Percentiles rank a stretch among this genome's conserved stretches.
phyloP scores from a whole-genome alignment of 2,113 vertebrate species.

The Hippoglossus stenolepis region DNA sequence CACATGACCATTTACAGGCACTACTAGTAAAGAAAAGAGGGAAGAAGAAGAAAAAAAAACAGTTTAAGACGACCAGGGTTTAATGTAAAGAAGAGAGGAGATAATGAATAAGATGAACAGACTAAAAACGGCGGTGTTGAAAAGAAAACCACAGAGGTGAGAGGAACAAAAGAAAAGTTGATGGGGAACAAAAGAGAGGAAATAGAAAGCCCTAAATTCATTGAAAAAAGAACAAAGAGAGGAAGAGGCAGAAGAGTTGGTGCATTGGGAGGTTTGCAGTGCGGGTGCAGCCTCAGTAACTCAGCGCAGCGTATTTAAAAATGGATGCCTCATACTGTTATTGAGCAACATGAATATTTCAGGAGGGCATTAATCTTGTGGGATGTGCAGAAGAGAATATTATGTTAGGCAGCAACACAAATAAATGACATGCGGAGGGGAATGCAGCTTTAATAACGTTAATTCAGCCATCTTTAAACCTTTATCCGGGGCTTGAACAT shows the following conservation, averaged over 20 bases:
- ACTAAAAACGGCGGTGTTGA: background rate
- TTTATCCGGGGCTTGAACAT: slow-evolving; percentile 17
- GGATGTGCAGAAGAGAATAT: slow-evolving; percentile 43
- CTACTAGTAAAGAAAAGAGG: slow-evolving; percentile 72
- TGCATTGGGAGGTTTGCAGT: background rate
- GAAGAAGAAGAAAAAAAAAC: background rate
- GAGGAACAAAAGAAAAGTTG: background rate
- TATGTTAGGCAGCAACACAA: slow-evolving; percentile 58
- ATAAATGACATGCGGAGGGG: slow-evolving; percentile 27
- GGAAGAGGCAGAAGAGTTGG: background rate
- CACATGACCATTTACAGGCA: slow-evolving; percentile 89
- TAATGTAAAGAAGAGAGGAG: background rate
- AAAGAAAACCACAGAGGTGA: background rate
- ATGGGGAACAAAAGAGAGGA: background rate
- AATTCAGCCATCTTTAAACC: slow-evolving; percentile 50
- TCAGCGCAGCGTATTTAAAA: slow-evolving; percentile 33
- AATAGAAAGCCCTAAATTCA: background rate
- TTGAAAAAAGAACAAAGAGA: slow-evolving; percentile 3
- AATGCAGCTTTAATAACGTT: slow-evolving; percentile 61
- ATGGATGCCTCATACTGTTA: slow-evolving; percentile 45
- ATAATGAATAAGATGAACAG: background rate
- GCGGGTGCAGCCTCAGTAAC: background rate
- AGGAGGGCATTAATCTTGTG: slow-evolving; percentile 51
- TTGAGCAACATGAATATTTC: slow-evolving; percentile 64
- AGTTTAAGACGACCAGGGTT: background rate